phyloP scores from a whole-genome alignment of 92 coral and sea anemone species.

The Anthopleura xanthogrammica region DNA sequence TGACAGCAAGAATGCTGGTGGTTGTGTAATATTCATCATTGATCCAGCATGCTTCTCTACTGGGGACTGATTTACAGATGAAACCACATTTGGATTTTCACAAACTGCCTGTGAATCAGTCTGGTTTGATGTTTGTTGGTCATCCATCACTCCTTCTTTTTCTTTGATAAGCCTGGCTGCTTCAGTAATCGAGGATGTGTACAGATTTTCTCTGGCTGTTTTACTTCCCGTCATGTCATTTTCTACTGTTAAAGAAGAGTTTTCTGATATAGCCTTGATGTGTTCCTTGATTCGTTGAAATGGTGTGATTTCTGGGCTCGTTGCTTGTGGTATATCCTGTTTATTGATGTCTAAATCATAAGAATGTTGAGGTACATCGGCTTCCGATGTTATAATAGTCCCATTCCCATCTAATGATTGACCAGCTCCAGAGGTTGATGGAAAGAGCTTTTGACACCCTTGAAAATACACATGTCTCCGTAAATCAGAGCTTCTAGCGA shows the following conservation, averaged over 20 bases:
- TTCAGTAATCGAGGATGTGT: neutral
- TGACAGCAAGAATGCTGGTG: conserved; percentile 40
- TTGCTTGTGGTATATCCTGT: neutral
- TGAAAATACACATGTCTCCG: conserved; percentile 43
- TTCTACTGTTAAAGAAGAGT: neutral
- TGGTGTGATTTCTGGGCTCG: neutral
- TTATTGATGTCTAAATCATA: neutral
- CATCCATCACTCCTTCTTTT: neutral
- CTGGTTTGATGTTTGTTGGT: neutral
- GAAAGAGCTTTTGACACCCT: conserved; percentile 24
- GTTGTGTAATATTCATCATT: neutral
- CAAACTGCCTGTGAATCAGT: neutral
- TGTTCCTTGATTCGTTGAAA: conserved; percentile 37
- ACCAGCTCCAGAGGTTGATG: conserved; percentile 16
- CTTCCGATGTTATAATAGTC: neutral
- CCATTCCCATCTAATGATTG: neutral
- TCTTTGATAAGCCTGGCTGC: neutral
- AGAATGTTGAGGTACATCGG: neutral
- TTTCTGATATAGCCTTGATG: conserved; percentile 22
- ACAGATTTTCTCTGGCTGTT: conserved; percentile 1
- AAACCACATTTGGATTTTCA: neutral
- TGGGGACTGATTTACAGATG: neutral
- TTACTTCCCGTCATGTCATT: neutral
- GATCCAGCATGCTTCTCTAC: neutral
- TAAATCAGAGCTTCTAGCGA: conserved; percentile 45